These are phyloP conservation scores for Otolemur crassicaudatus DNA, from an alignment of 2,797 vertebrate species.

Conservation along the genomic window DNA sequence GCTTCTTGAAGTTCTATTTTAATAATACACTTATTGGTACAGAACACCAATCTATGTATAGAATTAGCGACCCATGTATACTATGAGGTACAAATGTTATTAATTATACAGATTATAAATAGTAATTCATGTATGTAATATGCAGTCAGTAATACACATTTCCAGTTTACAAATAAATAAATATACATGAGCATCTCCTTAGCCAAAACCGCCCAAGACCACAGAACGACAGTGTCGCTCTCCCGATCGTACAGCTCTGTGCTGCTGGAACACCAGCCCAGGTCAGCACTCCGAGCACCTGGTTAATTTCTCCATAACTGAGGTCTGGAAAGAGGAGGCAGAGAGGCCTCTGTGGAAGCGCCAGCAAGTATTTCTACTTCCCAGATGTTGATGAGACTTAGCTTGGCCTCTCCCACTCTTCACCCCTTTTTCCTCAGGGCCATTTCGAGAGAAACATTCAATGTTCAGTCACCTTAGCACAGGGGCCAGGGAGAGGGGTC, in stretches of 20 bases:
- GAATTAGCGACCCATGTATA: neutral
- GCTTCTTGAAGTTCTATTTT: neutral
- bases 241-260: neutral
- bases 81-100: neutral
- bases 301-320: neutral
- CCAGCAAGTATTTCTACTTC: neutral
- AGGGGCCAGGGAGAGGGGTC: neutral
- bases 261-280: neutral
- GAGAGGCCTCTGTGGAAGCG: neutral
- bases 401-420: neutral
- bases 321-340: neutral
- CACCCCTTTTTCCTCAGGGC: neutral
- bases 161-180: neutral
- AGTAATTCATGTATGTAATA: neutral
- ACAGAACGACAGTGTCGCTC: fast-evolving
- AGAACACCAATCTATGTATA: neutral
- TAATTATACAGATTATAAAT: neutral
- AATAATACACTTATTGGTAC: neutral
- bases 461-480: neutral
- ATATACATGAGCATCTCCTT: neutral
- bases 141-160: neutral
- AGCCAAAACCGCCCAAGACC: neutral
- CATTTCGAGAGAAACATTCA: neutral
- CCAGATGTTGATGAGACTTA: neutral
- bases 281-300: fast-evolving